phyloP scores from a whole-genome alignment of 2,888 invertebrate species.

The Megamerina dolium region DNA sequence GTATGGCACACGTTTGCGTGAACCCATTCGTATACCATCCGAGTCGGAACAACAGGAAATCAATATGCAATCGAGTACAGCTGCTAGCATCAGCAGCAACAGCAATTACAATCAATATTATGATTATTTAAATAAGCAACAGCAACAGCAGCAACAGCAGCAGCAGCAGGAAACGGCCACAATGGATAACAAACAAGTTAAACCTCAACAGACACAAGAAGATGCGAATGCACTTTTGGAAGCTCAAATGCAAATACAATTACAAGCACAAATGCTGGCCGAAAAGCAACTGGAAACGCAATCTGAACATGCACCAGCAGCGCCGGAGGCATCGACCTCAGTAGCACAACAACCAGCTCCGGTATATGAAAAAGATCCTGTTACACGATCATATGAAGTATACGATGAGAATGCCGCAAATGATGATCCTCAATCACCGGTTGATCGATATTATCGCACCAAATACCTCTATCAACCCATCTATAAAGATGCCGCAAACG shows the following conservation, averaged over 20 bases:
- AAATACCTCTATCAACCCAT: constrained; percentile 30
- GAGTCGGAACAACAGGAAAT: constrained; percentile 8
- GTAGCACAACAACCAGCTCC: constrained; percentile 25
- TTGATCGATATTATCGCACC: constrained; percentile 28
- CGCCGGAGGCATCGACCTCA: constrained; percentile 3
- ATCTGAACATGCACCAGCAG: constrained; percentile 7
- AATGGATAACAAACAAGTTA: constrained; percentile 8
- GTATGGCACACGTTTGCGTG: constrained; percentile 35
- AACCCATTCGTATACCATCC: constrained; percentile 28
- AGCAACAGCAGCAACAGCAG: constrained; percentile 11
- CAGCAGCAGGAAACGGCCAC: constrained; percentile 11
- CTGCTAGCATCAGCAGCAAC: constrained; percentile 11
- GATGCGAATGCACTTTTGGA: constrained; percentile 13
- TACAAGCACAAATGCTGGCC: constrained; percentile 26
- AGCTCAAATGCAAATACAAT: constrained; percentile 22
- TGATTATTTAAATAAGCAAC: not conserved
- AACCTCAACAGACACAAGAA: constrained; percentile 11
- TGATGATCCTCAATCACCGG: constrained; percentile 2
- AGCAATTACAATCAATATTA: constrained; percentile 2
- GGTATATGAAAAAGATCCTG: constrained; percentile 38
- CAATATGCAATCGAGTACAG: not conserved
- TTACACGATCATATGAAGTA: constrained; percentile 33
- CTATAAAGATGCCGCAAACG: constrained; percentile 17
- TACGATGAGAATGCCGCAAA: constrained; percentile 23
- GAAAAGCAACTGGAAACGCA: constrained; percentile 12